Evolutionary conservation across 1,140 invertebrate species (phyloP).

Genomic region (Papilio glaucus): DNA sequence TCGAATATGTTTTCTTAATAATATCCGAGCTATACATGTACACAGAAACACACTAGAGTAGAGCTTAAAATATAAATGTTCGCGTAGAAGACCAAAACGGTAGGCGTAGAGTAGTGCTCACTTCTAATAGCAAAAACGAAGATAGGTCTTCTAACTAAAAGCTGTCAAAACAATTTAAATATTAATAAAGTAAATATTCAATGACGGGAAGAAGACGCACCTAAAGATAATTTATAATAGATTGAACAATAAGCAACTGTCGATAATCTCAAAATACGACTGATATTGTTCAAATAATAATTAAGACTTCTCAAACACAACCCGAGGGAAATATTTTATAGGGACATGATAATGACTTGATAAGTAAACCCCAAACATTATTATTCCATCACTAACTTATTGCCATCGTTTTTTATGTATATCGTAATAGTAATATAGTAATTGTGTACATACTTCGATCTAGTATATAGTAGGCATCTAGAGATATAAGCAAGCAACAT

Average conservation of each 20-base stretch:
- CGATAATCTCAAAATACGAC: neutral
- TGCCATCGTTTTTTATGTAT: too few species aligned
- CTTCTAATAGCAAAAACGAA: too few species aligned
- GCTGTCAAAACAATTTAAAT: neutral
- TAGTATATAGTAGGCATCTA: too few species aligned
- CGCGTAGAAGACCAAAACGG: too few species aligned
- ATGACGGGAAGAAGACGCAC: neutral
- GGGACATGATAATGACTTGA: neutral
- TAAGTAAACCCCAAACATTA: neutral
- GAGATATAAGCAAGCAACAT: too few species aligned
- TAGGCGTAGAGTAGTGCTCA: too few species aligned
- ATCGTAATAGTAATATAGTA: too few species aligned
- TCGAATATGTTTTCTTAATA: too few species aligned
- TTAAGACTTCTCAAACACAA: neutral
- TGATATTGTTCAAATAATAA: conserved; percentile 8
- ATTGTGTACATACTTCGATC: too few species aligned
- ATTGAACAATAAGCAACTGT: neutral
- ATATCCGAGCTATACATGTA: too few species aligned
- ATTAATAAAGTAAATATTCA: neutral
- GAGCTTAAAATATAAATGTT: too few species aligned
- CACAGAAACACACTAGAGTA: too few species aligned
- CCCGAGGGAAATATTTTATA: neutral
- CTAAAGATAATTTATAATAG: neutral
- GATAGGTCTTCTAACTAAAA: neutral
- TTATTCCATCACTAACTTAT: neutral